These are phyloP conservation scores for Lota lota DNA, from an alignment of 2,113 vertebrate species.

Conservation along the genomic window DNA sequence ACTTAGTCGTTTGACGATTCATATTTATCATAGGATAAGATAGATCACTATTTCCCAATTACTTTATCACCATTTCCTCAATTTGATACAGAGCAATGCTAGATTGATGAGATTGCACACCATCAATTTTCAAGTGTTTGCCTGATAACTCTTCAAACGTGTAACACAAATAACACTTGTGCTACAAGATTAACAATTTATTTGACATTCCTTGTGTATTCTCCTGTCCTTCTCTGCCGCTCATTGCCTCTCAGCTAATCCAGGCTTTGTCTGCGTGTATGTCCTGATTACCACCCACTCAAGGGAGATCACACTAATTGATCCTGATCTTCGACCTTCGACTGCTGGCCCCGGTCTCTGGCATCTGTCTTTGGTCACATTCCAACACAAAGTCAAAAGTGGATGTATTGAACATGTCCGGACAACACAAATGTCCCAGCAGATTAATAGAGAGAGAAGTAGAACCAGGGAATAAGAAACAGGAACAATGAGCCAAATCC, in stretches of 20 bases:
- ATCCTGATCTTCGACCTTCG: slow-evolving; percentile 51
- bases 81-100: no score
- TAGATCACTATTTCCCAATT: no score
- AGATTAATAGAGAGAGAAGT: not conserved
- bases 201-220: not conserved
- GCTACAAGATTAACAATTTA: no score
- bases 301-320: slow-evolving; percentile 62
- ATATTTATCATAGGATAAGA: not conserved
- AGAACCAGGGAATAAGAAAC: not conserved
- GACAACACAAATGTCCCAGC: not conserved
- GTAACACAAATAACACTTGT: no score
- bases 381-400: not conserved
- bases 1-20: no score
- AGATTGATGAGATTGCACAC: no score
- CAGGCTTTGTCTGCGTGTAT: slow-evolving; percentile 41
- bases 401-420: not conserved
- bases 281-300: slow-evolving; percentile 55
- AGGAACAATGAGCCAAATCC: not conserved
- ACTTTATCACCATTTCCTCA: no score
- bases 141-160: no score
- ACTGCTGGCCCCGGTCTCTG: slow-evolving; percentile 12
- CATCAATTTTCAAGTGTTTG: no score
- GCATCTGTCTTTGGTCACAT: slow-evolving; percentile 39
- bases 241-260: slow-evolving; percentile 50
- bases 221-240: not conserved